These are phyloP conservation scores for Archivesica marissinica DNA, from an alignment of 1,140 invertebrate species.

Conservation along the genomic window DNA sequence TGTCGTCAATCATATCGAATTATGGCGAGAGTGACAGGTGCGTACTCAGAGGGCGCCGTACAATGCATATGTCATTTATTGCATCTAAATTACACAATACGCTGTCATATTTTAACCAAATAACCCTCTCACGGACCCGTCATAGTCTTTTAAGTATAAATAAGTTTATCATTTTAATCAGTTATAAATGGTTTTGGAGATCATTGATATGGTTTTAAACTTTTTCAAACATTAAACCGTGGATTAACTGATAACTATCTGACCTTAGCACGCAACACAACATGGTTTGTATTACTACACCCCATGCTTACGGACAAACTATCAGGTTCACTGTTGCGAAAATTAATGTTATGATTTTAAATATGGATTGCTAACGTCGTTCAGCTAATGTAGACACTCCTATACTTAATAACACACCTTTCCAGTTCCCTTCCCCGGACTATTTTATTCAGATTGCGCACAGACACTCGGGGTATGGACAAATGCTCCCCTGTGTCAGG, in stretches of 20 bases:
- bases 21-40: too few species aligned
- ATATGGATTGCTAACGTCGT: background rate
- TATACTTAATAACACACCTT: too few species aligned
- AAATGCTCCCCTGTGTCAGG: too few species aligned
- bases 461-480: too few species aligned
- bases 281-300: slow-evolving; percentile 21
- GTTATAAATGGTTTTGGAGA: slow-evolving; percentile 24
- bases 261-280: slow-evolving; percentile 21
- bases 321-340: background rate
- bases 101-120: background rate
- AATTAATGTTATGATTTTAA: slow-evolving; percentile 3
- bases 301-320: background rate
- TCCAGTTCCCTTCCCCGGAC: too few species aligned
- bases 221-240: slow-evolving; percentile 22
- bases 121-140: background rate
- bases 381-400: too few species aligned
- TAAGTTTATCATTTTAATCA: slow-evolving; percentile 5
- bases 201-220: slow-evolving; percentile 16
- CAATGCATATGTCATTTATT: slow-evolving; percentile 16
- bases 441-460: too few species aligned
- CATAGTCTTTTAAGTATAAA: slow-evolving; percentile 15
- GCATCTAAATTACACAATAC: slow-evolving; percentile 5
- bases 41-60: background rate
- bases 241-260: slow-evolving; percentile 32
- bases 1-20: too few species aligned